Evolutionary conservation across 2,888 invertebrate species (phyloP).

Genomic region (Eulithis prunata): DNA sequence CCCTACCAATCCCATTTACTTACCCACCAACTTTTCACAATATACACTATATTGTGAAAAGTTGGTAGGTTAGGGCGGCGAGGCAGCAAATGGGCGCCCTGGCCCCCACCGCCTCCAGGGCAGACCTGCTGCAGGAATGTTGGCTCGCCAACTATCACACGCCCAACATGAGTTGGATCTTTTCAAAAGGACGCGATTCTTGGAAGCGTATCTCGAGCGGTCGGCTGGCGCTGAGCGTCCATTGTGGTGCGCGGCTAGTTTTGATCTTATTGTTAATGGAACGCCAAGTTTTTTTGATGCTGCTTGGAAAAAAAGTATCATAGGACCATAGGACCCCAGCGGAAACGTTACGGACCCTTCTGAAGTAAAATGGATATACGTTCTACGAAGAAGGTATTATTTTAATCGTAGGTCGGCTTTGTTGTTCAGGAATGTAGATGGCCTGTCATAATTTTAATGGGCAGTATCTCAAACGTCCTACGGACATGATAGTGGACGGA

Average conservation of each 20-base stretch:
- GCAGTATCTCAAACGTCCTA: slow-evolving; percentile 72
- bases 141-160: slow-evolving; percentile 74
- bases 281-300: slow-evolving; percentile 81
- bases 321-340: slow-evolving; percentile 80
- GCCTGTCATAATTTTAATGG: slow-evolving; percentile 83
- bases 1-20: too few relatives aligned
- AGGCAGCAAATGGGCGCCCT: slow-evolving; percentile 44
- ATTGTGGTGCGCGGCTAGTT: slow-evolving; percentile 82
- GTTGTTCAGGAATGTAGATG: slow-evolving; percentile 83
- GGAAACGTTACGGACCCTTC: slow-evolving; percentile 83
- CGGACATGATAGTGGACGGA: slow-evolving; percentile 65
- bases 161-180: slow-evolving; percentile 79
- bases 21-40: too few relatives aligned
- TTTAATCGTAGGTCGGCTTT: slow-evolving; percentile 82
- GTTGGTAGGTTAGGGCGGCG: slow-evolving; percentile 32
- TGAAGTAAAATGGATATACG: slow-evolving; percentile 81
- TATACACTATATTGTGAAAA: not conserved
- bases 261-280: slow-evolving; percentile 85
- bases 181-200: slow-evolving; percentile 79
- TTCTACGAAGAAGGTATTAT: slow-evolving; percentile 83
- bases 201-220: slow-evolving; percentile 75
- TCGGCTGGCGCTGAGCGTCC: slow-evolving; percentile 77
- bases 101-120: slow-evolving; percentile 18
- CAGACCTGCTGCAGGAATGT: slow-evolving; percentile 62
- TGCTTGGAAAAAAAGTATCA: slow-evolving; percentile 80